phyloP scores from a whole-genome alignment of 1,140 invertebrate genomes.

The Manduca sexta region DNA sequence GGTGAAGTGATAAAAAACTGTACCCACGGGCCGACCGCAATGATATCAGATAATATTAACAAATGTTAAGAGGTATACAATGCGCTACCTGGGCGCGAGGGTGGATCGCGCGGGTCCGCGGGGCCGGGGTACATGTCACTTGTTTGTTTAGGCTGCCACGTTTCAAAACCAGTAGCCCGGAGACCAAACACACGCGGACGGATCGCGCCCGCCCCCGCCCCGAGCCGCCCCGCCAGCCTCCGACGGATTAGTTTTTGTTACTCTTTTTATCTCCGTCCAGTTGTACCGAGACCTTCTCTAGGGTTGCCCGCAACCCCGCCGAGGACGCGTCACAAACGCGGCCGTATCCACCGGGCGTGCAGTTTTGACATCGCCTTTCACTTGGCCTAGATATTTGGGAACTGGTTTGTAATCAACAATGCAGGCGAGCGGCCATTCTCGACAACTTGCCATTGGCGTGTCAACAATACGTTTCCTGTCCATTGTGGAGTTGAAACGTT shows the following conservation, averaged over 20 bases:
- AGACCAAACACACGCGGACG: constrained; percentile 42
- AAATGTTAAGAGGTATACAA: constrained; percentile 57
- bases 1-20: neutral
- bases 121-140: constrained; percentile 39
- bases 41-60: constrained; percentile 64
- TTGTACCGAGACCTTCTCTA: constrained; percentile 46
- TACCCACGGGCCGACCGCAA: neutral
- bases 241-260: constrained; percentile 55
- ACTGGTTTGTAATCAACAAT: constrained; percentile 64
- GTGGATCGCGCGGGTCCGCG: too few species aligned
- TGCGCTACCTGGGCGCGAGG: constrained; percentile 53
- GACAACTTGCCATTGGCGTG: constrained; percentile 27
- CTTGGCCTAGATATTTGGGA: constrained; percentile 68
- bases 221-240: constrained; percentile 13
- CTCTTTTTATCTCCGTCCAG: constrained; percentile 54
- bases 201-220: constrained; percentile 25
- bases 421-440: constrained; percentile 34
- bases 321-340: constrained; percentile 11
- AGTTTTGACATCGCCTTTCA: constrained; percentile 65
- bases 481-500: constrained; percentile 8
- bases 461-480: constrained; percentile 31
- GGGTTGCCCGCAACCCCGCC: constrained; percentile 26
- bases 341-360: constrained; percentile 32
- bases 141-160: constrained; percentile 66
- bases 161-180: constrained; percentile 67